These are phyloP conservation scores for Hypothenemus hampei DNA, from an alignment of 1,140 invertebrate species.

Conservation along the genomic window DNA sequence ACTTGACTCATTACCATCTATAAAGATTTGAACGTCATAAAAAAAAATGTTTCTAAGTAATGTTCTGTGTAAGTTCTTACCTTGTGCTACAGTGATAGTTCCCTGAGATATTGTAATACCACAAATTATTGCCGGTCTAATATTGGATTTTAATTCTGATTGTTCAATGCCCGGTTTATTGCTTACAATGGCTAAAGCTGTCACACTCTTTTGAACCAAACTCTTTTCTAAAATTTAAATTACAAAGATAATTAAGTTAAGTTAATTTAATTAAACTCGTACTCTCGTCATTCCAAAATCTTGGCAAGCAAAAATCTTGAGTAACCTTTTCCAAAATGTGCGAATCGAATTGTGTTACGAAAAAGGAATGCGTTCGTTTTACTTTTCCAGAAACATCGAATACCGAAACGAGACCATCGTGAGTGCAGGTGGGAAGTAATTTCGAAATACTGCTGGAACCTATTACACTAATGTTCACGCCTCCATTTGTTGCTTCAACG, in stretches of 20 bases:
- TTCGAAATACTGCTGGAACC: conserved; percentile 37
- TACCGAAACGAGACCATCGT: conserved; percentile 44
- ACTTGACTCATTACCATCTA: neutral
- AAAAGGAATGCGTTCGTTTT: conserved; percentile 42
- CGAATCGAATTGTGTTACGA: conserved; percentile 43
- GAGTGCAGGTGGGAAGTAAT: conserved; percentile 37
- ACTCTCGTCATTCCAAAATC: conserved; percentile 35
- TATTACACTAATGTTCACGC: conserved; percentile 32
- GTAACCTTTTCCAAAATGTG: conserved; percentile 43
- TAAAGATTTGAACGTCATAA: neutral
- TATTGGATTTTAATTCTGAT: conserved; percentile 11
- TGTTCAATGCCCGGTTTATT: conserved; percentile 31
- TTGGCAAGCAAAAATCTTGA: conserved; percentile 40
- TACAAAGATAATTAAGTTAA: neutral
- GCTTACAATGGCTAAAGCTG: conserved; percentile 51
- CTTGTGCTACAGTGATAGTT: conserved; percentile 3
- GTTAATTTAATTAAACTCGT: neutral
- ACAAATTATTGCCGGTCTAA: conserved; percentile 40
- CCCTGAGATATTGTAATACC: conserved; percentile 36
- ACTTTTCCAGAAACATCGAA: conserved; percentile 44
- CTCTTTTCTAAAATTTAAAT: conserved; percentile 27
- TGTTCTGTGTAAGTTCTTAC: conserved; percentile 1
- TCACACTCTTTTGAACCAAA: conserved; percentile 47
- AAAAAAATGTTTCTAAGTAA: neutral
- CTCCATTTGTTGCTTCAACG: conserved; percentile 43